Conservation (phyloP, 2,113 vertebrate genomes). For the Dunckerocampus dactyliophorus region DNA sequence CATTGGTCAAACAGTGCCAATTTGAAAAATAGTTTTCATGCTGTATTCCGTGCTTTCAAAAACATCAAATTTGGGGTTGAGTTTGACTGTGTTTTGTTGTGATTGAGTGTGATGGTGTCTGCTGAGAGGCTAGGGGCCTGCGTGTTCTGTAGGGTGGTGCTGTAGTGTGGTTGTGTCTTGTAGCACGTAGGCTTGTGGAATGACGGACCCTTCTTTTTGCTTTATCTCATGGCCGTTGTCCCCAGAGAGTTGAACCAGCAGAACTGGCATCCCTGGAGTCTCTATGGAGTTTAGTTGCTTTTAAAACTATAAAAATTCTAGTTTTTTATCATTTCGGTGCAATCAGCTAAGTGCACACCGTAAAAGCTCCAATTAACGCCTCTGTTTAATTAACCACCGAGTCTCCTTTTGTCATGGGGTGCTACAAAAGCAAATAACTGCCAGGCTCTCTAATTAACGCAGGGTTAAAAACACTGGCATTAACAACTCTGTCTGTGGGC, state of each 20-base stretch:
- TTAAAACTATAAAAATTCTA: too few species aligned
- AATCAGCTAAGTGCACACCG: too few species aligned
- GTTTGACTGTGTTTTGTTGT: constrained; percentile 23
- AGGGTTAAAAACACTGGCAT: too few species aligned
- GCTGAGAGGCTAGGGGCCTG: constrained; percentile 24
- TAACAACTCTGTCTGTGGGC: too few species aligned
- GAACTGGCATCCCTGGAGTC: constrained; percentile 16
- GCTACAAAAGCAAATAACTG: too few species aligned
- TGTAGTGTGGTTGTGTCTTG: constrained; percentile 48
- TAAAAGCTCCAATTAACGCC: too few species aligned
- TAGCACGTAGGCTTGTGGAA: constrained; percentile 65
- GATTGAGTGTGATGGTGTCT: constrained; percentile 45
- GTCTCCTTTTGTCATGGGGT: too few species aligned
- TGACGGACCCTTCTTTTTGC: constrained; percentile 33
- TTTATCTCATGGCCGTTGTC: constrained; percentile 49
- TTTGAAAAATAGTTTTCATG: constrained; percentile 56
- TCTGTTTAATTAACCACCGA: too few species aligned
- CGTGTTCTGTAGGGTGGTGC: neutral
- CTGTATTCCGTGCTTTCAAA: constrained; percentile 11
- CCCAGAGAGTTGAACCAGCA: constrained; percentile 32
- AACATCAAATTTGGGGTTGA: neutral
- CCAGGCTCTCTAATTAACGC: too few species aligned
- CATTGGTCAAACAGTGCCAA: constrained; percentile 46
- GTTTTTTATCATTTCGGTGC: too few species aligned
- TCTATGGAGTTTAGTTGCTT: too few species aligned